A percentile compares a stretch with the other conserved stretches of the same genome.
Conservation (phyloP, 2,888 invertebrate genomes). For the Drosophila yooni region DNA sequence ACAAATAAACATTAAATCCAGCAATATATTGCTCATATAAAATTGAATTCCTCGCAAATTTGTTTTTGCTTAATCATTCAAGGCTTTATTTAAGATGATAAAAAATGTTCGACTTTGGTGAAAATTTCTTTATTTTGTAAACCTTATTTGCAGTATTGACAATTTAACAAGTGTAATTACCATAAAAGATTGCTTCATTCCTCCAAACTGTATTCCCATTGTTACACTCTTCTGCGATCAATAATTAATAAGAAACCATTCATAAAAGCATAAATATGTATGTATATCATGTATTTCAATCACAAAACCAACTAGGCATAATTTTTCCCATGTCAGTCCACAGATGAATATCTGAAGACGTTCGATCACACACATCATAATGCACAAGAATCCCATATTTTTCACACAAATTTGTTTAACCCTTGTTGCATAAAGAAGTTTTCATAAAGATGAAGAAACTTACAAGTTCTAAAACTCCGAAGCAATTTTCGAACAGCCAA, state of each 20-base stretch:
- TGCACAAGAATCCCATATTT: constrained; percentile 63
- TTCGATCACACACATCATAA: constrained; percentile 66
- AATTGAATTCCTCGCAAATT: background rate
- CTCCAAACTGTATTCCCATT: background rate
- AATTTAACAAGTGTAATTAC: background rate
- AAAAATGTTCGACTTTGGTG: background rate
- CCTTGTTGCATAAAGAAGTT: constrained; percentile 46
- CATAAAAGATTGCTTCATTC: background rate
- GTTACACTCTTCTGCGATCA: background rate
- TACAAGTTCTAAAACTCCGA: constrained; percentile 66
- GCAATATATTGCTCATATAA: background rate
- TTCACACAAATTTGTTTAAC: constrained; percentile 66
- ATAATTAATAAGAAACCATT: background rate
- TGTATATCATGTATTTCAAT: background rate
- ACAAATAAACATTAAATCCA: background rate
- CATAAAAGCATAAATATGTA: background rate
- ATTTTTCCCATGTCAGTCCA: constrained; percentile 59
- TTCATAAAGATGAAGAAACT: constrained; percentile 46
- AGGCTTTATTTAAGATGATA: background rate
- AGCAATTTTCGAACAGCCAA: constrained; percentile 14
- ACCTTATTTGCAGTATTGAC: background rate
- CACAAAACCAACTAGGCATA: constrained; percentile 7
- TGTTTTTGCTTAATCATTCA: background rate
- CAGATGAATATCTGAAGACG: constrained; percentile 68
- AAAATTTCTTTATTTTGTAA: background rate